These are phyloP conservation scores for Rugalucina vietnamica DNA, from an alignment of 2,888 invertebrate genomes.

Conservation along the genomic window DNA sequence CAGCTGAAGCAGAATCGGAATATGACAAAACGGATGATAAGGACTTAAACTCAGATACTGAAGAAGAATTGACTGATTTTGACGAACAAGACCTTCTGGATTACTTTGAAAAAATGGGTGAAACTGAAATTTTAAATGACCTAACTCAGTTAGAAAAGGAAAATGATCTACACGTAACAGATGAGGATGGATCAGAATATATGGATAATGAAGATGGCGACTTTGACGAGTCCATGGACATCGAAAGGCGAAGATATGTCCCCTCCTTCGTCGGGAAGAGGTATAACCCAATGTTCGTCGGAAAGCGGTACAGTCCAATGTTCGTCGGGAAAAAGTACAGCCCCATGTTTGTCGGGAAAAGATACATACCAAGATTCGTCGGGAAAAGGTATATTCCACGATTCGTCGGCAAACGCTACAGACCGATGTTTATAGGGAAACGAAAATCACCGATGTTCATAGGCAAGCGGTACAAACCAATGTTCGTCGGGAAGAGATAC, in stretches of 20 bases:
- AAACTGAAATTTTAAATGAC: background rate
- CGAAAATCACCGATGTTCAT: slow-evolving; percentile 54
- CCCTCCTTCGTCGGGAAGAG: slow-evolving; percentile 53
- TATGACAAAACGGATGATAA: background rate
- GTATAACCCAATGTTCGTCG: slow-evolving; percentile 62
- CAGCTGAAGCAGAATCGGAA: background rate
- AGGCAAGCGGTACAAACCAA: slow-evolving; percentile 56
- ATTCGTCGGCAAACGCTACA: slow-evolving; percentile 56
- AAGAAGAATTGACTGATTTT: background rate
- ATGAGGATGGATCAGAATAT: background rate
- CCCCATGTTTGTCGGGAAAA: slow-evolving; percentile 65
- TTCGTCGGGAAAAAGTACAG: slow-evolving; percentile 64
- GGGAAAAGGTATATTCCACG: slow-evolving; percentile 61
- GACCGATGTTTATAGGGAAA: slow-evolving; percentile 58
- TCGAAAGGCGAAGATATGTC: slow-evolving; percentile 42
- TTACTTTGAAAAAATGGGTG: slow-evolving; percentile 6
- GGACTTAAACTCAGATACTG: background rate
- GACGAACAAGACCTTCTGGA: slow-evolving; percentile 27
- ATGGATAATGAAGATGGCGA: background rate
- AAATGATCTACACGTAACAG: background rate
- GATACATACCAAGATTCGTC: slow-evolving; percentile 63
- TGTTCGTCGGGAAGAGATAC: slow-evolving; percentile 66
- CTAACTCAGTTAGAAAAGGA: background rate
- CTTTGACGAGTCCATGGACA: background rate
- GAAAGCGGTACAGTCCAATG: slow-evolving; percentile 57